Evolutionary conservation across 2,888 invertebrate species (phyloP), one percentile per base, ranked within the genome.

Genomic region (Coleophora flavipennella): DNA sequence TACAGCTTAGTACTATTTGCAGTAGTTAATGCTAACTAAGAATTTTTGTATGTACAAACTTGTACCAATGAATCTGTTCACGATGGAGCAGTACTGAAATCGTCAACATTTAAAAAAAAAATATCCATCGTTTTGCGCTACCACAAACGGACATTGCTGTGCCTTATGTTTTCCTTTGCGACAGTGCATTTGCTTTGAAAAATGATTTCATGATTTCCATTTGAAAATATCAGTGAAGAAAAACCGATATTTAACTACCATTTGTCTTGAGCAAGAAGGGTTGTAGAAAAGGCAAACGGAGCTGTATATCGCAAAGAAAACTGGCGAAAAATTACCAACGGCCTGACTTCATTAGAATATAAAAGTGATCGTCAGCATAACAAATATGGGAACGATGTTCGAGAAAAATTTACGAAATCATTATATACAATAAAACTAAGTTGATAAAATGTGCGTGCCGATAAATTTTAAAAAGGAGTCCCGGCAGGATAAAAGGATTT

Each of bases 1-100:
- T 45, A n/a, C 31, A 45, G 44, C 38, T 13, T 41, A 12, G 36
- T 43, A 13, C 29, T 42, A 13, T 42, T 39, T 12, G 33, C 36
- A 32, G 32, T 35, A 27, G 27, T 27, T 8, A 27, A 27, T 9
- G 27, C 27, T 27, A 27, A 27, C 27, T 27, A 27, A 6, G 27
- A 27, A 27, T 27, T 27, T 27, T 8, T 27, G 6, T 27, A 27
- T 9, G 9, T 27, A 27, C 27, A 27, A 9, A 27, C 27, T 6
- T 6, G 27, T 27, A 27, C 27, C 27, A 27, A 27, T 9, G 27
- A 9, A 27, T 27, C 27, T 8, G 27, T 27, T 8, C 27, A 27
- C 27, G 27, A 27, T 27, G 9, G 27, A 27, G 27, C 27, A 8
- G 9, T 27, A 27, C 27, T 27, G 27, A 27, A 27, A 8, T 27